phyloP scores from a whole-genome alignment of 1,140 invertebrate genomes.

The Kradibia gibbosae region DNA sequence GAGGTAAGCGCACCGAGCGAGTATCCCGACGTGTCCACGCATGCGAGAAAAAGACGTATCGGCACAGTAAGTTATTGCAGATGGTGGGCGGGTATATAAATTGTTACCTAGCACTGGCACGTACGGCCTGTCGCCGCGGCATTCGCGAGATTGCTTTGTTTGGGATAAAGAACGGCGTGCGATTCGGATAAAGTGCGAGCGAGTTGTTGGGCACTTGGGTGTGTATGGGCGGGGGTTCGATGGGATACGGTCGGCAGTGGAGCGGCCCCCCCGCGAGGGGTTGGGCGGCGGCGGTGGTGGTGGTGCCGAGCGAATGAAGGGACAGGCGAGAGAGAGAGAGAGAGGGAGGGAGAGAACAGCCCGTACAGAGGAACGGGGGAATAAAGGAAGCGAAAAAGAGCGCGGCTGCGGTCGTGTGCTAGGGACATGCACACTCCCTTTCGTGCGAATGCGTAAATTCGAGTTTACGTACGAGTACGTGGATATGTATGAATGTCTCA shows the following conservation, averaged over 20 bases:
- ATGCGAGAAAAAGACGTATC: slow-evolving; percentile 67
- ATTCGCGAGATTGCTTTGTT: slow-evolving; percentile 68
- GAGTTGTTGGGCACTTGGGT: too few species aligned
- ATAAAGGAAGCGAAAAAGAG: background rate
- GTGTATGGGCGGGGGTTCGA: too few species aligned
- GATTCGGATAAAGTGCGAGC: slow-evolving; percentile 45
- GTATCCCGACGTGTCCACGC: slow-evolving; percentile 27
- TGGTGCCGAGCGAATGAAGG: background rate
- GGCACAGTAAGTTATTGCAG: slow-evolving; percentile 66
- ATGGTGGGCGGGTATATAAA: slow-evolving; percentile 66
- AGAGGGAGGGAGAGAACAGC: slow-evolving; percentile 31
- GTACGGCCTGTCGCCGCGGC: slow-evolving; percentile 62
- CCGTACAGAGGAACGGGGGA: background rate
- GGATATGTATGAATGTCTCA: background rate
- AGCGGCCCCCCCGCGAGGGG: too few species aligned
- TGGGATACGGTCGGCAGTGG: background rate
- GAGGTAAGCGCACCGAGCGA: background rate
- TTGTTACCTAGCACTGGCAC: slow-evolving; percentile 69
- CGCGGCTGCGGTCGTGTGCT: background rate
- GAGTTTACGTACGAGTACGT: background rate
- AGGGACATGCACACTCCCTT: background rate
- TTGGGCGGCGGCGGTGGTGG: background rate
- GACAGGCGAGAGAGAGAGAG: slow-evolving; percentile 53
- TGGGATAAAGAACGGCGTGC: slow-evolving; percentile 64
- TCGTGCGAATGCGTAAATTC: background rate